Evolutionary conservation across 1,140 invertebrate genomes (phyloP).

Genomic region (Thrips palmi): DNA sequence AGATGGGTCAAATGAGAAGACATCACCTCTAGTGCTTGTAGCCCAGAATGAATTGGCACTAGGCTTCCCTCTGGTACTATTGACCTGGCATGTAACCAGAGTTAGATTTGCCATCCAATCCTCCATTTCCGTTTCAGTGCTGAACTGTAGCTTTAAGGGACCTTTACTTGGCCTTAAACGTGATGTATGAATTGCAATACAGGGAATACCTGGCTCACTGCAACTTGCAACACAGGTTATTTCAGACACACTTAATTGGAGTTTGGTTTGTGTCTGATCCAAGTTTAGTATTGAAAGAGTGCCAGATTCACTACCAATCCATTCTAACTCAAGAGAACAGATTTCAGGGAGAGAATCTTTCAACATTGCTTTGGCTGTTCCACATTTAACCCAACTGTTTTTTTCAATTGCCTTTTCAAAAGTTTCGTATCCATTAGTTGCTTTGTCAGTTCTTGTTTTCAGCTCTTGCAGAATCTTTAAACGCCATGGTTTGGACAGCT

Average conservation of each 20-base stretch:
- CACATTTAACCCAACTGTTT: slow-evolving; percentile 12
- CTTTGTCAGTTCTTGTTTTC: slow-evolving; percentile 31
- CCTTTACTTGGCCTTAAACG: slow-evolving; percentile 29
- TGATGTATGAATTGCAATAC: slow-evolving; percentile 50
- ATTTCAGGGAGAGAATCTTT: slow-evolving; percentile 28
- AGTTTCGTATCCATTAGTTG: slow-evolving; percentile 30
- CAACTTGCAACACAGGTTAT: slow-evolving; percentile 52
- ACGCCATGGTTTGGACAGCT: slow-evolving; percentile 37
- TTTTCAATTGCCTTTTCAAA: slow-evolving; percentile 62
- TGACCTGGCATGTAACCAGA: too few species aligned
- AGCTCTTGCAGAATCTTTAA: slow-evolving; percentile 49
- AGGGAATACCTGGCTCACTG: slow-evolving; percentile 54
- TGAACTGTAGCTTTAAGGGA: slow-evolving; percentile 48
- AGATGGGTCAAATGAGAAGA: slow-evolving; percentile 56
- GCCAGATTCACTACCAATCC: slow-evolving; percentile 49
- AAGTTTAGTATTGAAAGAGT: slow-evolving; percentile 46
- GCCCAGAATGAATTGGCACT: slow-evolving; percentile 54
- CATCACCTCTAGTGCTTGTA: slow-evolving; percentile 56
- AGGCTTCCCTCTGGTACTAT: slow-evolving; percentile 31
- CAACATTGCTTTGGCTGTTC: neutral
- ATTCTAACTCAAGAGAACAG: slow-evolving; percentile 63
- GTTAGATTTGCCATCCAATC: slow-evolving; percentile 67
- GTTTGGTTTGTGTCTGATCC: slow-evolving; percentile 15
- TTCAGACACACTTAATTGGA: slow-evolving; percentile 23
- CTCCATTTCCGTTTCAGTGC: slow-evolving; percentile 61